Evolutionary conservation across 2,797 vertebrate species (phyloP).

Genomic region (Dendrocincla tyrannina): DNA sequence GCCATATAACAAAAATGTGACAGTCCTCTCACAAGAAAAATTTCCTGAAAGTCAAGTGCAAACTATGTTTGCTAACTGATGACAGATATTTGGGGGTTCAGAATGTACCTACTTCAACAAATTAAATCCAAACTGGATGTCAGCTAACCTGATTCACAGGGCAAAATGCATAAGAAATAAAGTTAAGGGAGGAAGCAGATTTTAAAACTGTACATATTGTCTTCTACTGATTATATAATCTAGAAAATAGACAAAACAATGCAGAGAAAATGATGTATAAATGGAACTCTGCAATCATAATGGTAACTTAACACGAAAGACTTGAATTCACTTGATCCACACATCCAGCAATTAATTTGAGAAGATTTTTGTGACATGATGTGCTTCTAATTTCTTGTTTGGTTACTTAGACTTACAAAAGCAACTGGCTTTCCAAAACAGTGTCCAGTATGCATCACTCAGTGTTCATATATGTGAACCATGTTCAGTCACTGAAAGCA

Average conservation of each 20-base stretch:
- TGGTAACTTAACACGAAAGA: neutral
- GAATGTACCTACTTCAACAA: slow-evolving; percentile 9
- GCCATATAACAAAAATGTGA: slow-evolving; percentile 57
- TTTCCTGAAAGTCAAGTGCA: neutral
- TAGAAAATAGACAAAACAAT: neutral
- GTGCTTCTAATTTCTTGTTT: neutral
- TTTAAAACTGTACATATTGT: neutral
- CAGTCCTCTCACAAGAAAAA: slow-evolving; percentile 40
- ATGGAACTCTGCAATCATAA: neutral
- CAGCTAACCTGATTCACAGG: neutral
- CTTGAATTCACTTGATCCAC: neutral
- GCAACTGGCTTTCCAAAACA: neutral
- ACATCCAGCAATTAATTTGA: neutral
- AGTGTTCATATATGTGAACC: neutral
- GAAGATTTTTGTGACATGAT: neutral
- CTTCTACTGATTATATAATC: neutral
- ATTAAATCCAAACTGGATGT: slow-evolving; percentile 19
- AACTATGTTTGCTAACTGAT: slow-evolving; percentile 54
- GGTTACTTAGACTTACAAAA: neutral
- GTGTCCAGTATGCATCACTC: neutral
- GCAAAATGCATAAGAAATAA: neutral
- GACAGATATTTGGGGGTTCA: slow-evolving; percentile 50
- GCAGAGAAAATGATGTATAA: neutral
- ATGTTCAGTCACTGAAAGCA: neutral
- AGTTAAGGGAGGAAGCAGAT: neutral